Percentiles rank a stretch among this genome's conserved stretches.
Evolutionary conservation across 2,113 vertebrate genomes (phyloP).

Genomic region (Heterocephalus glaber): DNA sequence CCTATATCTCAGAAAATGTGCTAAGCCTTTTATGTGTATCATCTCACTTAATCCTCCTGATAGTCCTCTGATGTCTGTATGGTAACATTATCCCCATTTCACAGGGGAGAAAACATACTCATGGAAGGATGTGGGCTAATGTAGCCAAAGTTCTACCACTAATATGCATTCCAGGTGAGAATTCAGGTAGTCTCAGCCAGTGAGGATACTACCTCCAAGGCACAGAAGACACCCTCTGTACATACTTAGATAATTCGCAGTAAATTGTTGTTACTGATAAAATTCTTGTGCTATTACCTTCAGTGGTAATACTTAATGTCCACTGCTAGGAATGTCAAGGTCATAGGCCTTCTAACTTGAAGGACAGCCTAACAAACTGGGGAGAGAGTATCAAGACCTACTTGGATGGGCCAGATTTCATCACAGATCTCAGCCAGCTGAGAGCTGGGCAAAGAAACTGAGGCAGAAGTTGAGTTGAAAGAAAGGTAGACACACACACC

Average conservation of each 20-base stretch:
- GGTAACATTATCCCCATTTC: background rate
- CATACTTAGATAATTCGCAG: background rate
- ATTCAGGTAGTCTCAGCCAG: background rate
- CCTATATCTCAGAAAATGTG: background rate
- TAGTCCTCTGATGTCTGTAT: background rate
- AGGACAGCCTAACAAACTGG: background rate
- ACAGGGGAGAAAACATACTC: background rate
- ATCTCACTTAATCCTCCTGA: background rate
- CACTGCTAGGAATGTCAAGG: background rate
- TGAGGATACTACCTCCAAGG: background rate
- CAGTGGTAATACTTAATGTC: background rate
- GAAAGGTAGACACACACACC: background rate
- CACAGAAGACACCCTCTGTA: background rate
- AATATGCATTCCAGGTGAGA: background rate
- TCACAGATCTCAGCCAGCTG: background rate
- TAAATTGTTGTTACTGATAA: background rate
- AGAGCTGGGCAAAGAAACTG: background rate
- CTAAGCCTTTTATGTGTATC: background rate
- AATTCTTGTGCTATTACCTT: background rate
- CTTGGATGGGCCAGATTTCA: background rate
- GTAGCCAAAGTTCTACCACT: background rate
- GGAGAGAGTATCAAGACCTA: background rate
- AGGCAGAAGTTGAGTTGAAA: background rate
- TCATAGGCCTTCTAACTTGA: background rate
- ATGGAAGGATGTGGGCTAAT: background rate